Conservation (phyloP, 2,888 invertebrate genomes). For the Phanerotoma sp. region DNA sequence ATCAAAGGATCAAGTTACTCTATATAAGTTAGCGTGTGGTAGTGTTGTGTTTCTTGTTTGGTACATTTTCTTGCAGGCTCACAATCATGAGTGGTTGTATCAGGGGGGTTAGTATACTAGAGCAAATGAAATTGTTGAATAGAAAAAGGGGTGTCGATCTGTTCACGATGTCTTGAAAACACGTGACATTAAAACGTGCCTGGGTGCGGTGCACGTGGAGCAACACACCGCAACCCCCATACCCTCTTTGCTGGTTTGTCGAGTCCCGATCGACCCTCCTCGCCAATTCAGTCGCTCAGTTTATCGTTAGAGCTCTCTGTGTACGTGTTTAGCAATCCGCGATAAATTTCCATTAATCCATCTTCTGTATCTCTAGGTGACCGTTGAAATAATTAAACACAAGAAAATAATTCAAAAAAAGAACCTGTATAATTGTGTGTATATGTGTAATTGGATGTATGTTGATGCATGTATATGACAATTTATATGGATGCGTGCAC, state of each 20-base stretch:
- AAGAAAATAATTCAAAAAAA: too few relatives aligned
- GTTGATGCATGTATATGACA: too few relatives aligned
- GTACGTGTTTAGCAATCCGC: neutral
- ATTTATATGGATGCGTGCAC: neutral
- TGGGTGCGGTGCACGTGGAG: constrained; percentile 50
- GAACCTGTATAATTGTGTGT: too few relatives aligned
- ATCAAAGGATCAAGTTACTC: neutral
- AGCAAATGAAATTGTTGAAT: too few relatives aligned
- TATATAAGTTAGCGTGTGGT: too few relatives aligned
- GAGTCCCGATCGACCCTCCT: constrained; percentile 15
- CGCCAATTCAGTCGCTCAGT: constrained; percentile 20
- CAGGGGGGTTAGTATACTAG: too few relatives aligned
- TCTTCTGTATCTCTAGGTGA: too few relatives aligned
- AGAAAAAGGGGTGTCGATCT: neutral
- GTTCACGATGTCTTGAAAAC: constrained; percentile 26
- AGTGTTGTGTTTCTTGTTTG: too few relatives aligned
- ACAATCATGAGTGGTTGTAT: too few relatives aligned
- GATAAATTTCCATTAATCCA: too few relatives aligned
- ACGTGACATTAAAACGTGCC: constrained; percentile 56
- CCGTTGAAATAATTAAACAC: too few relatives aligned
- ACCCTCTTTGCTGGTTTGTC: constrained; percentile 29
- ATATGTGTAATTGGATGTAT: neutral
- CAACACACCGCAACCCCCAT: constrained; percentile 36
- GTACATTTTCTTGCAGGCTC: too few relatives aligned
- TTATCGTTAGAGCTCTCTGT: constrained; percentile 17